Percentiles rank a stretch among this genome's conserved stretches.
Conservation (phyloP, 1,140 invertebrate genomes). For the Chlorops oryzae region DNA sequence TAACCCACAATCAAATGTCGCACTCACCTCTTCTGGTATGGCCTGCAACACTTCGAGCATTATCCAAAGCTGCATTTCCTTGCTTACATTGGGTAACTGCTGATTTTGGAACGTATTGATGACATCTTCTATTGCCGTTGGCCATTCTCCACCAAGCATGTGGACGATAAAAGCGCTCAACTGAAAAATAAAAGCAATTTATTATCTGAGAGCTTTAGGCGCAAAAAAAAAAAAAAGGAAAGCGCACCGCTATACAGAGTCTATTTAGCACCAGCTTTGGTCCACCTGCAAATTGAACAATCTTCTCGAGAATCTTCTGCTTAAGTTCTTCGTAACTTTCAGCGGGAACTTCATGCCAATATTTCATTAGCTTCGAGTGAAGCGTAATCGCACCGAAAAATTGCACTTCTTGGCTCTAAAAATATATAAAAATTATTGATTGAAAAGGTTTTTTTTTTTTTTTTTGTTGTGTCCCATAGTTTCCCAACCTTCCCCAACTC, state of each 20-base stretch:
- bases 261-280: conserved; percentile 79
- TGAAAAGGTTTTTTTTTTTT: conserved; percentile 12
- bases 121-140: conserved; percentile 58
- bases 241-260: conserved; percentile 78
- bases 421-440: conserved; percentile 3
- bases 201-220: neutral
- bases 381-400: conserved; percentile 88
- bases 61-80: conserved; percentile 53
- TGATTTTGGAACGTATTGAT: conserved; percentile 58
- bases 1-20: no score
- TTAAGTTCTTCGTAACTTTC: conserved; percentile 69
- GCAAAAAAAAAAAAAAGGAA: neutral
- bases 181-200: conserved; percentile 46
- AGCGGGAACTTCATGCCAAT: conserved; percentile 76
- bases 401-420: conserved; percentile 75
- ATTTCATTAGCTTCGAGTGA: conserved; percentile 78
- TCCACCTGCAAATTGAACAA: conserved; percentile 67
- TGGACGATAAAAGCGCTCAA: conserved; percentile 63
- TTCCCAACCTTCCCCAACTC: conserved; percentile 63
- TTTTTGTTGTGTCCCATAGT: conserved; percentile 10
- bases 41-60: conserved; percentile 69
- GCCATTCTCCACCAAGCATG: conserved; percentile 60
- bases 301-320: conserved; percentile 66
- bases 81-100: conserved; percentile 53
- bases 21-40: conserved; percentile 72